phyloP scores from a whole-genome alignment of 2,113 vertebrate species.

The Stigmatopora argus region DNA sequence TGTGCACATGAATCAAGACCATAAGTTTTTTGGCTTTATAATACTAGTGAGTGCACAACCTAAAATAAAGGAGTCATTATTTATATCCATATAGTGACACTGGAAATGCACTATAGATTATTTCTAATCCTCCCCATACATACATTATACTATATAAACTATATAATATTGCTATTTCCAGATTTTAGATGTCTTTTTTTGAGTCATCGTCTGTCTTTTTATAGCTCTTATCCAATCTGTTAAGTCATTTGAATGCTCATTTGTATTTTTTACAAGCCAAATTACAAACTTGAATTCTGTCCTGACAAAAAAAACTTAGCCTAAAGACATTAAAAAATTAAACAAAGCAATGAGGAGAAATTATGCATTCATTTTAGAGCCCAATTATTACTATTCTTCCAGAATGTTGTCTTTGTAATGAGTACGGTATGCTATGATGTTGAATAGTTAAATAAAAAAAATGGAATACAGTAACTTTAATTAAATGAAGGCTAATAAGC shows the following conservation, averaged over 20 bases:
- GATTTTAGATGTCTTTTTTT: background rate
- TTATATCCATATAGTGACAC: slow-evolving; percentile 7
- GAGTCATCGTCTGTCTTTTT: slow-evolving; percentile 3
- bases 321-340: background rate
- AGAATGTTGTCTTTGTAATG: background rate
- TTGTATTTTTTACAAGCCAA: background rate
- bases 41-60: slow-evolving; percentile 1
- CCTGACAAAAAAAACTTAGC: background rate
- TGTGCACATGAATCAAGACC: slow-evolving; percentile 3
- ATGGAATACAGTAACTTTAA: no score
- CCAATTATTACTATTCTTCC: background rate
- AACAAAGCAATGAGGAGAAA: background rate
- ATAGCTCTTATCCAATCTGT: background rate
- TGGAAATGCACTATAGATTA: background rate
- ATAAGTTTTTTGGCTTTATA: slow-evolving; percentile 1
- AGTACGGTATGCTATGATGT: no score
- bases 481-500: no score
- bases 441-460: no score
- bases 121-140: background rate
- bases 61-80: slow-evolving; percentile 29
- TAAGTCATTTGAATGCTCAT: background rate
- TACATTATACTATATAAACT: background rate
- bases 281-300: background rate
- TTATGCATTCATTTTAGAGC: background rate
- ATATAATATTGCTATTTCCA: slow-evolving; percentile 20